A percentile compares a stretch with the other conserved stretches of the same genome.
Evolutionary conservation across 1,140 invertebrate genomes (phyloP).

Genomic region (Chymomyza costata): DNA sequence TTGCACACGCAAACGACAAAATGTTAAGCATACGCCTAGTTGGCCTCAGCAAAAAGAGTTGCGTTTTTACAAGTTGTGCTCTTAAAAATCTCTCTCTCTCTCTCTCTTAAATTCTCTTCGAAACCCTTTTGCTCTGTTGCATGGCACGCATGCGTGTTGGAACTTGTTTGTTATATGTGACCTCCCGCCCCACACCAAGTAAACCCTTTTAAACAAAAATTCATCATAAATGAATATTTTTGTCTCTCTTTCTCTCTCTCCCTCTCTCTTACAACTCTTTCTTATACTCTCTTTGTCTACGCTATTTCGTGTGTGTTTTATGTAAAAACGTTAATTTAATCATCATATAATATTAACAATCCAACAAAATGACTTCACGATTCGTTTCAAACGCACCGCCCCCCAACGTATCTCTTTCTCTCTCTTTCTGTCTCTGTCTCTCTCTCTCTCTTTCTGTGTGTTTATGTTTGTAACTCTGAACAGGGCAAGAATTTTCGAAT

Average conservation of each 20-base stretch:
- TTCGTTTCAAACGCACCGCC: constrained; percentile 40
- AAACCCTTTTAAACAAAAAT: background rate
- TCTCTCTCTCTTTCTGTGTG: constrained; percentile 4
- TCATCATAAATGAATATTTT: constrained; percentile 4
- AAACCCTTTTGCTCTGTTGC: too few relatives aligned
- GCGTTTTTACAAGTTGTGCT: background rate
- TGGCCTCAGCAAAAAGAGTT: background rate
- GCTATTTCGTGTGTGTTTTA: constrained; percentile 41
- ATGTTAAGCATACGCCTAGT: constrained; percentile 26
- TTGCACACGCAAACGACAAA: constrained; percentile 6
- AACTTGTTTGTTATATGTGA: too few relatives aligned
- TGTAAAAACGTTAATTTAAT: constrained; percentile 51
- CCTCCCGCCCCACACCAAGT: constrained; percentile 1
- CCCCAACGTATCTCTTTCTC: constrained; percentile 4
- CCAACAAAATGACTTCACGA: constrained; percentile 37
- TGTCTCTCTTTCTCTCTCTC: constrained; percentile 18
- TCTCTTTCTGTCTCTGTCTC: constrained; percentile 1
- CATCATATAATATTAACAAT: constrained; percentile 54
- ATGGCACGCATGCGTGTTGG: constrained; percentile 14
- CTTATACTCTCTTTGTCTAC: constrained; percentile 28
- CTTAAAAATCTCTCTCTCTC: background rate
- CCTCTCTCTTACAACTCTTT: constrained; percentile 23
- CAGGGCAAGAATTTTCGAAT: constrained; percentile 62
- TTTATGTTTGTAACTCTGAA: constrained; percentile 25
- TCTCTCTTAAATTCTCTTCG: constrained; percentile 2